Base-by-base conservation (phyloP, 2,797 vertebrate genomes). In the Pitangus sulphuratus region DNA sequence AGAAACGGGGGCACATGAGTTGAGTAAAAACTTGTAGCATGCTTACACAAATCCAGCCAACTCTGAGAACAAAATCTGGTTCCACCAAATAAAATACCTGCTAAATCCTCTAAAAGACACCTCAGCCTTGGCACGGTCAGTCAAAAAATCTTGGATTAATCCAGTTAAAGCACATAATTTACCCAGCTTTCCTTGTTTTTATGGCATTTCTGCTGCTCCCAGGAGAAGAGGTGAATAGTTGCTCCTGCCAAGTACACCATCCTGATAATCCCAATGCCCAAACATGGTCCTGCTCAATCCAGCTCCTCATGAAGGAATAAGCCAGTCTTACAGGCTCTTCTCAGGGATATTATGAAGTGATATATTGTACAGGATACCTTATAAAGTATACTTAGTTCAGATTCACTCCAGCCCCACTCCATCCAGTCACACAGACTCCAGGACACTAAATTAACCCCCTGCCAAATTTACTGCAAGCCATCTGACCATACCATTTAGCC, bases 381-480 rank as follows among this genome's bases (percentile, higher is more conserved):
- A 47, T 88, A 91, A 68, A 68, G 39, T 33, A 81, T 13, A 76
- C 6, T 19, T 69, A 42, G 51, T 89, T 90, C 50, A 93, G 6
- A 80, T 35, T 76, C 61, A 69, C 33, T 56, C 35, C 35, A 30
- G 45, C 53, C 80, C 37, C 56, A 26, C 56, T 90, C 79, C 62
- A 69, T 66, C 54, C 56, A 84, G 45, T 42, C 70, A 82, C 39
- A 54, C 13, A 84, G 70, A 65, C 37, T 72, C 58, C 56, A 60
- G 31, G 44, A 84, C 40, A 74, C 25, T 79, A 93, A 91, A 95
- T 90, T 93, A 93, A 77, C 22, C 39, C 48, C 22, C 75, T 62
- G 19, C 56, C 74, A 82, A 89, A 95, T 93, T 88, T 95, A 91
- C 85, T 82, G 75, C 85, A 82, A 80, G 53, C 87, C 80, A 82